These are phyloP conservation scores for Podocnemis expansa DNA, from an alignment of 2,113 vertebrate species.

Conservation along the genomic window DNA sequence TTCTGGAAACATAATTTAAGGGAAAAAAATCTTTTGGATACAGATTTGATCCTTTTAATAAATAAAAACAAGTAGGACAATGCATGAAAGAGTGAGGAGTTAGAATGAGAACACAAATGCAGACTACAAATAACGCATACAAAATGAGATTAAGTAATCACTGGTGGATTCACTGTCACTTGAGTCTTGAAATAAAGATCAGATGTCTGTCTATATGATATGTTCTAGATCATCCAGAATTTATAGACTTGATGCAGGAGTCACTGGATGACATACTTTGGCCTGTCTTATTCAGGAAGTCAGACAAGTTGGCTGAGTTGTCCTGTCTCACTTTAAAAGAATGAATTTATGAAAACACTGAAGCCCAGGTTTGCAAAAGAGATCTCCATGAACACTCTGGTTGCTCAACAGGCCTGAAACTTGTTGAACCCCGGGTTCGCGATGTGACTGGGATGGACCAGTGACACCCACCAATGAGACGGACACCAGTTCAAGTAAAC, in stretches of 20 bases:
- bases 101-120: neutral
- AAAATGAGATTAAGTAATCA: neutral
- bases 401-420: neutral
- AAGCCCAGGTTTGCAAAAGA: neutral
- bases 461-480: too few species aligned
- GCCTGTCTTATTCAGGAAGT: neutral
- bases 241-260: neutral
- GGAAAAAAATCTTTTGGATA: neutral
- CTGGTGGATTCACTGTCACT: neutral
- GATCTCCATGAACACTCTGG: neutral
- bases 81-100: neutral
- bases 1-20: neutral
- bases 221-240: neutral
- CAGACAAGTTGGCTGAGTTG: neutral
- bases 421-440: too few species aligned
- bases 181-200: neutral
- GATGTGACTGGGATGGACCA: too few species aligned
- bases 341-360: neutral
- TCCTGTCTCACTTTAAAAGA: neutral
- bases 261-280: neutral
- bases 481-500: too few species aligned
- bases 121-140: neutral
- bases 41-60: neutral
- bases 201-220: neutral
- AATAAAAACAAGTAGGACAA: neutral